Evolutionary conservation across 2,888 invertebrate genomes (phyloP).

Genomic region (Amiota communis): DNA sequence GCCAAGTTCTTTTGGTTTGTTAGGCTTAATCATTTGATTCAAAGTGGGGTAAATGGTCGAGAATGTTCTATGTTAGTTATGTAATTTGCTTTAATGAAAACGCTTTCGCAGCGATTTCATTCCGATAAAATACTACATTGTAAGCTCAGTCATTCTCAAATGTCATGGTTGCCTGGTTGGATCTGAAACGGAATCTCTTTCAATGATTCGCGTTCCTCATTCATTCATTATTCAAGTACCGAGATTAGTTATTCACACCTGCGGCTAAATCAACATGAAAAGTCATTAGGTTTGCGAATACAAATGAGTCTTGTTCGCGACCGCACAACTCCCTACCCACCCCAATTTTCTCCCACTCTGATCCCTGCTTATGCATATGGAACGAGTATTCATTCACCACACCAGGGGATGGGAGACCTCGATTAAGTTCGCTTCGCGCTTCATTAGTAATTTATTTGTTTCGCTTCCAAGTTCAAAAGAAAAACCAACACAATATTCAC

Average conservation of each 20-base stretch:
- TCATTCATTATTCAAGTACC: constrained; percentile 25
- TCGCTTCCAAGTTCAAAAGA: constrained; percentile 1
- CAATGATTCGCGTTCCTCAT: background rate
- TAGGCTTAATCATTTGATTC: background rate
- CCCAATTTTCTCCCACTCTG: background rate
- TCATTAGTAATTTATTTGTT: constrained; percentile 10
- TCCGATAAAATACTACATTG: constrained; percentile 39
- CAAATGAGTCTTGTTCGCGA: constrained; percentile 9
- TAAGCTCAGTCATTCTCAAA: background rate
- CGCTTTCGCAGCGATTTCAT: constrained; percentile 64
- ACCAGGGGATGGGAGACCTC: no score
- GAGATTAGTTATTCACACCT: constrained; percentile 29
- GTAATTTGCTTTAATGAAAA: constrained; percentile 51
- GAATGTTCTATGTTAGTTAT: background rate
- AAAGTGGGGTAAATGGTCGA: background rate
- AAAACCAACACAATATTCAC: background rate
- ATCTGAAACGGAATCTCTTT: background rate
- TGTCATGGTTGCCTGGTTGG: background rate
- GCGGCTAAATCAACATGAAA: constrained; percentile 26
- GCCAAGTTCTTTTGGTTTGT: background rate
- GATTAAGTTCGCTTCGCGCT: background rate
- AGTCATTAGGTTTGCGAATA: constrained; percentile 20
- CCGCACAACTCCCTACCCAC: no score
- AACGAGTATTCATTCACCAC: no score
- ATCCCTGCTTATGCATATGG: background rate